Base-by-base conservation (phyloP, 23 tunicate genomes). In the Ascidia mentula region DNA sequence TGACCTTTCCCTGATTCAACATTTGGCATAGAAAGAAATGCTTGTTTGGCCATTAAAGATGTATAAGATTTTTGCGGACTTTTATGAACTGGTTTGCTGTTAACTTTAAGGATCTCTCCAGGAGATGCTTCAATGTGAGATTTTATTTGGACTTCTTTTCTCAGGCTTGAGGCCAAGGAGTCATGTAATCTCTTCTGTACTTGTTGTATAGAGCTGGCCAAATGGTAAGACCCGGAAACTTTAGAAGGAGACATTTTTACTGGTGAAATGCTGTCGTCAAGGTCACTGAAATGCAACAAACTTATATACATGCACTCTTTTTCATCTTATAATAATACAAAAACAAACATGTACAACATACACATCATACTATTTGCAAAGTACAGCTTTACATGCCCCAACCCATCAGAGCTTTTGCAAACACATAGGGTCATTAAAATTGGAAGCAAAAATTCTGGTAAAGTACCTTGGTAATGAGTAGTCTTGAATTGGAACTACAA, bases 111-210 rank as follows among this genome's bases (percentile, higher is more conserved):
- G 28, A 77, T 70, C 61, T 75, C 81, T 32, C 82, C 82, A 70
- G 89, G 89, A 8, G 89, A 85, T 38, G 80, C 88, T 18, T 69
- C 82, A 77, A 77, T 77, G 34, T 39, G 60, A 5, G 76, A 26
- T 36, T 85, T 85, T 34, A 85, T 77, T 69, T 85, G 82, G 33
- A 60, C 89, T 85, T 85, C 89, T 69, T 77, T 85, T 70, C 82
- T 34, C 35, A 85, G 79, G 40, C 89, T 85, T 7, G 72, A 36
- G 18, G 82, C 80, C 53, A 85, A 31, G 69, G 89, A 85, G 34
- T 69, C 80, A 33, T 77, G 89, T 5, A 85, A 40, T 22, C 59
- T 40, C 35, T 69, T 77, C 46, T 85, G 89, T 5, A 85, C 82
- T 69, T 85, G 40, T 31, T 60, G 73, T 18, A 79, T 75, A 12